Evolutionary conservation across 2,797 vertebrate genomes (phyloP).

Genomic region (Mallotus villosus): DNA sequence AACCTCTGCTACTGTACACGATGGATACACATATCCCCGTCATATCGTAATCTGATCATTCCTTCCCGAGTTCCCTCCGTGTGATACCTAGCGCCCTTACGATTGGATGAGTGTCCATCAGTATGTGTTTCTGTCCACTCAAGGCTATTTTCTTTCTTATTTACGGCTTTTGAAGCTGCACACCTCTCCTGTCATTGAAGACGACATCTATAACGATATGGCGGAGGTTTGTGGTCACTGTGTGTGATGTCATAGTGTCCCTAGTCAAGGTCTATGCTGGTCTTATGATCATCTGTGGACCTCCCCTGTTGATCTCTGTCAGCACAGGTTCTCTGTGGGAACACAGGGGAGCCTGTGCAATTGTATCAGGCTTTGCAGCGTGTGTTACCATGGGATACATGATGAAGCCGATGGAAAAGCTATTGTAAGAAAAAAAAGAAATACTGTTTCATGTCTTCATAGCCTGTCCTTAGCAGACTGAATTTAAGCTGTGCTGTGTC

Average conservation of each 20-base stretch:
- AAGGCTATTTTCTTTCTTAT: conserved; percentile 48
- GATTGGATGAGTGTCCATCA: background rate
- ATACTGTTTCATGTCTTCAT: conserved; percentile 10
- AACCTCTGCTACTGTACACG: background rate
- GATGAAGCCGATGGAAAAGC: conserved; percentile 4
- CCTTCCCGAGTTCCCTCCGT: too few relatives aligned
- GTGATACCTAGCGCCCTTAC: background rate
- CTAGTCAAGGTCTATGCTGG: background rate
- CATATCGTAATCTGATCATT: too few relatives aligned
- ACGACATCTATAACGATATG: conserved; percentile 51
- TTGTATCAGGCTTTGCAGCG: background rate
- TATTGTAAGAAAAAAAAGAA: background rate
- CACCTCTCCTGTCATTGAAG: conserved; percentile 56
- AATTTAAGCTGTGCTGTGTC: background rate
- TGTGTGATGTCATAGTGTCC: conserved; percentile 2
- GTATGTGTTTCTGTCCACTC: conserved; percentile 8
- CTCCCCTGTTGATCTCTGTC: too few relatives aligned
- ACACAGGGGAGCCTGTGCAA: background rate
- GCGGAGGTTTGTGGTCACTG: conserved; percentile 60
- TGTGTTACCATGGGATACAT: conserved; percentile 11
- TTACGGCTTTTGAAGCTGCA: conserved; percentile 41
- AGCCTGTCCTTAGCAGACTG: conserved; percentile 12
- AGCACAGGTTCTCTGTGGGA: background rate
- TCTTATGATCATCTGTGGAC: background rate
- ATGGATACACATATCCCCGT: background rate